These are phyloP conservation scores for Stegana nigrithorax DNA, from an alignment of 2,888 invertebrate genomes.

Conservation along the genomic window DNA sequence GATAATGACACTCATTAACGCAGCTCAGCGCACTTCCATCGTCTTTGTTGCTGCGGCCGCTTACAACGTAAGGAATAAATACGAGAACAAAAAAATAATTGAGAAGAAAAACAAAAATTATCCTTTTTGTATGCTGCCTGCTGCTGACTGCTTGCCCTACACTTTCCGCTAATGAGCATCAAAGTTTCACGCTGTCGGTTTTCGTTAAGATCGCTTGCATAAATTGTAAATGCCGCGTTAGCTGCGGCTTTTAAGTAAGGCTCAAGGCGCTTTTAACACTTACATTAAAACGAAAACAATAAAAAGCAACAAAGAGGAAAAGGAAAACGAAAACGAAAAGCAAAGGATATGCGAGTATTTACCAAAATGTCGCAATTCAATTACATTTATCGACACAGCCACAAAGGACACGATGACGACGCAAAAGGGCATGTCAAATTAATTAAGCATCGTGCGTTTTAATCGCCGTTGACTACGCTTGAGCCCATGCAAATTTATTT, in stretches of 20 bases:
- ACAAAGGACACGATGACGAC: no score
- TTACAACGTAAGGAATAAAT: no score
- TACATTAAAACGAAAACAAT: no score
- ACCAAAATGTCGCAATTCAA: background rate
- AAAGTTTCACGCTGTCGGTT: no score
- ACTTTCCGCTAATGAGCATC: conserved; percentile 1
- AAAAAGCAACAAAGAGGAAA: background rate
- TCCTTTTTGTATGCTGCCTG: no score
- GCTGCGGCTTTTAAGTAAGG: background rate
- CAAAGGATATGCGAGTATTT: background rate
- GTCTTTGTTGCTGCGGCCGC: background rate
- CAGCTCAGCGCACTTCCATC: conserved; percentile 27
- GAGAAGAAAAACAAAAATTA: no score
- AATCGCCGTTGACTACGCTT: background rate
- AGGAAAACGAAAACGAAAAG: background rate
- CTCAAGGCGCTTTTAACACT: background rate
- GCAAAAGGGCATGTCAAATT: conserved; percentile 5
- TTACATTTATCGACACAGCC: background rate
- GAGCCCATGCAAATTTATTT: background rate
- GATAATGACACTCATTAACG: conserved; percentile 57
- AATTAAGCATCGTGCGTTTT: background rate
- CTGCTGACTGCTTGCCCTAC: no score
- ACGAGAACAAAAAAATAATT: no score
- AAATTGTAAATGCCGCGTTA: conserved; percentile 3
- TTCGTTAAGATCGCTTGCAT: conserved; percentile 8